Evolutionary conservation across 2,888 invertebrate genomes (phyloP).

Genomic region (Thymelicus acteon): DNA sequence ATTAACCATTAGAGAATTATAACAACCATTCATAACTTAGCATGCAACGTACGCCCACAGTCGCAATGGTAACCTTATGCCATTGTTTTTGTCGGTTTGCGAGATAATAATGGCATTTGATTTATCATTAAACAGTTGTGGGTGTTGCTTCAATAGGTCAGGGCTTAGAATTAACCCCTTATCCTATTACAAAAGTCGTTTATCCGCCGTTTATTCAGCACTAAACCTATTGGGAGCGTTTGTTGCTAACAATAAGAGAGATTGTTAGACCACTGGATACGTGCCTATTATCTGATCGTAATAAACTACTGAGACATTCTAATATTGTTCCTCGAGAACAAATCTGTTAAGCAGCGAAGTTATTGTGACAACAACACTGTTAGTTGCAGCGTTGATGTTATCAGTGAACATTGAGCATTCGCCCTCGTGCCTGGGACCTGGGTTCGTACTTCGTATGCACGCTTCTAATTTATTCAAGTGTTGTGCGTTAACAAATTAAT

Average conservation of each 20-base stretch:
- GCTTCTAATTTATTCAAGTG: background rate
- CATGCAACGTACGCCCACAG: conserved; percentile 19
- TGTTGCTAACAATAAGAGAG: conserved; percentile 12
- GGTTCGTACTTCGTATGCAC: background rate
- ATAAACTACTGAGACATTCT: conserved; percentile 17
- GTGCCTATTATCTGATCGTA: conserved; percentile 1
- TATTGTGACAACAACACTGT: conserved; percentile 9
- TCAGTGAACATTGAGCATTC: background rate
- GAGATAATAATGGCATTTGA: conserved; percentile 36
- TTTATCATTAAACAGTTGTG: conserved; percentile 29
- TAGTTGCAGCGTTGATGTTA: background rate
- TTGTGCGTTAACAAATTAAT: background rate
- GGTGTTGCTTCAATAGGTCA: conserved; percentile 36
- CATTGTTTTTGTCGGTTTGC: conserved; percentile 35
- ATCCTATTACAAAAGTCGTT: conserved; percentile 31
- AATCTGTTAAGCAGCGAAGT: conserved; percentile 5
- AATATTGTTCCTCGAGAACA: background rate
- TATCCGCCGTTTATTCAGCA: conserved; percentile 20
- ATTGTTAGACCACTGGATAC: conserved; percentile 1
- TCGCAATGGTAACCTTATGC: conserved; percentile 12
- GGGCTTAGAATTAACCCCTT: conserved; percentile 33
- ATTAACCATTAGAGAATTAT: background rate
- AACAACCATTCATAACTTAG: background rate
- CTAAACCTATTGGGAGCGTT: conserved; percentile 12
- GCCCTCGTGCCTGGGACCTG: background rate